Evolutionary conservation across 2,888 invertebrate genomes (phyloP).

Genomic region (Ryuthela nishihirai): DNA sequence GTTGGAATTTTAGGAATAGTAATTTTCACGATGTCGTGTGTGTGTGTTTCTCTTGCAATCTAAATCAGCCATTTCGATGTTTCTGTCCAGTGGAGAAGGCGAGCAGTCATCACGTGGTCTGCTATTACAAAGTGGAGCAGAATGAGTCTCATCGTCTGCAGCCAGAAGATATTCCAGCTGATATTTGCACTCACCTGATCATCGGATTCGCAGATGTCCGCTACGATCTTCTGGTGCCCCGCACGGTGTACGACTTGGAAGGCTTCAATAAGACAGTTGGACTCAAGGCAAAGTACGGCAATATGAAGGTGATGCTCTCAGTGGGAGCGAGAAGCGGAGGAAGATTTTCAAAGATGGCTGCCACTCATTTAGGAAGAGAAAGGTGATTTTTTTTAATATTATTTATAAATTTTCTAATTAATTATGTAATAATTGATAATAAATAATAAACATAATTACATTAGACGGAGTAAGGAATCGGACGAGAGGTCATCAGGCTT

Average conservation of each 20-base stretch:
- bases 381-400: slow-evolving; percentile 27
- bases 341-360: slow-evolving; percentile 26
- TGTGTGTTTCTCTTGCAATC: no score
- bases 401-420: neutral
- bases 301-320: slow-evolving; percentile 70
- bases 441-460: neutral
- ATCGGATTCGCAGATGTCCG: slow-evolving; percentile 69
- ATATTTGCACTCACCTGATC: slow-evolving; percentile 78
- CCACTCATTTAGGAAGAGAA: slow-evolving; percentile 51
- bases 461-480: neutral
- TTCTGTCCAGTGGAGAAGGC: slow-evolving; percentile 2
- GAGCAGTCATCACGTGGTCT: slow-evolving; percentile 14
- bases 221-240: slow-evolving; percentile 56
- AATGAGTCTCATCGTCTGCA: slow-evolving; percentile 21
- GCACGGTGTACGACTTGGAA: slow-evolving; percentile 18
- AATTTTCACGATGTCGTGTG: no score
- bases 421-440: neutral
- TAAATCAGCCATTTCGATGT: no score
- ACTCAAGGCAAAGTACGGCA: slow-evolving; percentile 48
- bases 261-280: slow-evolving; percentile 19
- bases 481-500: no score
- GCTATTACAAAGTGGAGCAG: slow-evolving; percentile 26
- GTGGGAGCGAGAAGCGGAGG: slow-evolving; percentile 56
- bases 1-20: no score
- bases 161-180: slow-evolving; percentile 47